phyloP scores from a whole-genome alignment of 2,797 vertebrate species.

The Rhincodon typus region DNA sequence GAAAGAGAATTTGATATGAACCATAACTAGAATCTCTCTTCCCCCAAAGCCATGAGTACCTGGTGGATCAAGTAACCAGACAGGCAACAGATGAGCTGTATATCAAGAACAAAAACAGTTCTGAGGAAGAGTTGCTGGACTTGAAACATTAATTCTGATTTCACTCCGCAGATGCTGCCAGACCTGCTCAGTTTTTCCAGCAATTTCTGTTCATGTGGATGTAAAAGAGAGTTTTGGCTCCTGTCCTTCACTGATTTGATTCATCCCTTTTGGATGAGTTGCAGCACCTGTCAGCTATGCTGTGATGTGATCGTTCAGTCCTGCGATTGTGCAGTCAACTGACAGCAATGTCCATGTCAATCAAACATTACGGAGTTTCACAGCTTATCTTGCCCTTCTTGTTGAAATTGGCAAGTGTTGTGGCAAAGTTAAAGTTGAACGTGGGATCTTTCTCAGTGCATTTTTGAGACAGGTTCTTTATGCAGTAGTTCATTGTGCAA shows the following conservation, averaged over 20 bases:
- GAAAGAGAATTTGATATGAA: background rate
- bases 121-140: too few species aligned
- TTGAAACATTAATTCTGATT: too few species aligned
- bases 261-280: background rate
- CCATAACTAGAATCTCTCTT: background rate
- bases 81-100: background rate
- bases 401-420: background rate
- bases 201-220: too few species aligned
- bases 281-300: background rate
- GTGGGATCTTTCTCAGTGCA: background rate
- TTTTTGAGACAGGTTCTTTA: too few species aligned
- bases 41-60: too few species aligned
- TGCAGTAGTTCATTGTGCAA: too few species aligned
- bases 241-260: background rate
- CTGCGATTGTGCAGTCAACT: background rate
- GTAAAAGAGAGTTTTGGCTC: background rate
- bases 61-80: background rate
- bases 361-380: background rate
- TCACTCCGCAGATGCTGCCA: too few species aligned
- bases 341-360: too few species aligned
- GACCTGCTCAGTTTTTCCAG: too few species aligned
- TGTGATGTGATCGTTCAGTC: background rate
- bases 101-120: background rate
- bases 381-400: background rate
- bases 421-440: background rate